Conservation (phyloP, 1,140 invertebrate genomes). For the Megalopta genalis region DNA sequence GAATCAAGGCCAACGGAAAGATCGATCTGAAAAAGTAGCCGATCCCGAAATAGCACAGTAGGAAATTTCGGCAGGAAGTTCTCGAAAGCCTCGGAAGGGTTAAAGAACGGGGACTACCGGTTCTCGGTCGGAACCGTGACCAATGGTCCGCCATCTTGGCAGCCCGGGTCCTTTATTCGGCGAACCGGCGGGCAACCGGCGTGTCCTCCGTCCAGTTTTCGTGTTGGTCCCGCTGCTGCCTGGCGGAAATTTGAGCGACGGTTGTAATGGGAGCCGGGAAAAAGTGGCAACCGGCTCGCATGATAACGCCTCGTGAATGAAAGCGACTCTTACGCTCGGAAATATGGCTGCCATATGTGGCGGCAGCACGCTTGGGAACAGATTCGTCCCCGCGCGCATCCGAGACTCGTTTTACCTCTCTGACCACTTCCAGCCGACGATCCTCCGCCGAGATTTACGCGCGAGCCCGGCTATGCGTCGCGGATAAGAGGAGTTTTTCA, state of each 20-base stretch:
- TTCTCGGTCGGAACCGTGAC: too few relatives aligned
- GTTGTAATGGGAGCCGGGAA: neutral
- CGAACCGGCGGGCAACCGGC: too few relatives aligned
- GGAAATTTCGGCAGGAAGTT: too few relatives aligned
- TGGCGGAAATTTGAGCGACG: neutral
- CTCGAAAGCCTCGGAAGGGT: too few relatives aligned
- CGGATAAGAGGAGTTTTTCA: neutral
- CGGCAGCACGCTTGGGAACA: constrained; percentile 21
- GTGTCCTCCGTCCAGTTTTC: too few relatives aligned
- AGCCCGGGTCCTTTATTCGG: too few relatives aligned
- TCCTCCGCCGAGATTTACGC: neutral
- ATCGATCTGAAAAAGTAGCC: too few relatives aligned
- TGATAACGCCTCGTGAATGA: constrained; percentile 29
- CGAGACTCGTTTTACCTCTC: neutral
- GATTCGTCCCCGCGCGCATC: constrained; percentile 8
- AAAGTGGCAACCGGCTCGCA: constrained; percentile 4
- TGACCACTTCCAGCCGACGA: neutral
- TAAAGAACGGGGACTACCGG: too few relatives aligned
- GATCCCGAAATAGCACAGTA: too few relatives aligned
- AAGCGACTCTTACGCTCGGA: constrained; percentile 29
- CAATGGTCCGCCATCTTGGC: too few relatives aligned
- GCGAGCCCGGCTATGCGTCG: neutral
- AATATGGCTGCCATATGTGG: constrained; percentile 67
- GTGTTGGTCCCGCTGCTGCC: too few relatives aligned
- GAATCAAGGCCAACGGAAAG: too few relatives aligned